phyloP scores from a whole-genome alignment of 1,140 invertebrate species.

The Cherax destructor region DNA sequence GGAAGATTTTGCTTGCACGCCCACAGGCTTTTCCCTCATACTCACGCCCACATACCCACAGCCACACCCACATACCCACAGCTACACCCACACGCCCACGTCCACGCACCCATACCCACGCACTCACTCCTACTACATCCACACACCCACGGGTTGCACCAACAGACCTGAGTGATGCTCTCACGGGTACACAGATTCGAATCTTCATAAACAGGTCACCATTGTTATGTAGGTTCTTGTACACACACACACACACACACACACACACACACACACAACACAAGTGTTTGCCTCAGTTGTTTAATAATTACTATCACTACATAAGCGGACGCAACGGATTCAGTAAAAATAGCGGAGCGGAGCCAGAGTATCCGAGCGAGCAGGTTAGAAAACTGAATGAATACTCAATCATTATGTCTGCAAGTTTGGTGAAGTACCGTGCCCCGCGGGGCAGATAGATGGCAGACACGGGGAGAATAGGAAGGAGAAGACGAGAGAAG shows the following conservation, averaged over 20 bases:
- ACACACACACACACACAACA: not conserved
- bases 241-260: constrained; percentile 6
- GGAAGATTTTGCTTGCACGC: too few species aligned
- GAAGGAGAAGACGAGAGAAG: not conserved
- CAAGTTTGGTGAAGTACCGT: not conserved
- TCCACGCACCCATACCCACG: not conserved
- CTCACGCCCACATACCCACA: not conserved
- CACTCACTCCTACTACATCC: not conserved
- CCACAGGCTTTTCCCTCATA: not conserved
- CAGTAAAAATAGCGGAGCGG: not conserved
- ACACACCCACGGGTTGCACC: not conserved
- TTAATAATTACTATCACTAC: not conserved
- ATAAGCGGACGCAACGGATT: not conserved
- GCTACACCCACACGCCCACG: not conserved
- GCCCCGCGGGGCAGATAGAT: not conserved
- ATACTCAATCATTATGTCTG: not conserved
- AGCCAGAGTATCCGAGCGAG: not conserved
- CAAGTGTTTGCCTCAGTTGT: not conserved
- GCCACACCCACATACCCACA: not conserved
- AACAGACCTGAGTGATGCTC: too few species aligned
- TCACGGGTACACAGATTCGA: too few species aligned
- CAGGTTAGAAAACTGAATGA: not conserved
- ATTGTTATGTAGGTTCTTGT: too few species aligned
- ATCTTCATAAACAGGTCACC: too few species aligned
- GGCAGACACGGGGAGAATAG: not conserved